Percentiles rank a stretch among this genome's conserved stretches.
phyloP scores from a whole-genome alignment of 2,113 vertebrate genomes.

The Hippocampus mohnikei region DNA sequence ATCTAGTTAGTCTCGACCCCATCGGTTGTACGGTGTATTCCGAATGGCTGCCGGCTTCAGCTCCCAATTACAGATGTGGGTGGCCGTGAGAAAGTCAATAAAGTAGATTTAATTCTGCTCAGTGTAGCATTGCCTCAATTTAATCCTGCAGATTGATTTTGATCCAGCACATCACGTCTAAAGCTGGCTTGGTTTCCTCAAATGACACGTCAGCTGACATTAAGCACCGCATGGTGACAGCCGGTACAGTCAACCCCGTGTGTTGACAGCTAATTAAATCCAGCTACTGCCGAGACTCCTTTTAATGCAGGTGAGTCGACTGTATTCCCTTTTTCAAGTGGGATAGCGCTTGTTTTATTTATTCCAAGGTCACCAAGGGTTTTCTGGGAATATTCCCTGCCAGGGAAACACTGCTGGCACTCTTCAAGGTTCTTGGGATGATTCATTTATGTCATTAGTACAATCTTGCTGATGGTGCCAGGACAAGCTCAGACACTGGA shows the following conservation, averaged over 20 bases:
- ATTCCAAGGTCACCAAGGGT: constrained; percentile 43
- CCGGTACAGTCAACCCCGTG: constrained; percentile 2
- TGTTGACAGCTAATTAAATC: constrained; percentile 51
- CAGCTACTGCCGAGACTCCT: constrained; percentile 8
- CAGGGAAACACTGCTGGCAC: constrained; percentile 35
- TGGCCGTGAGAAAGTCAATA: neutral
- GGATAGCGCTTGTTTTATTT: constrained; percentile 35
- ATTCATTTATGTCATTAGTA: constrained; percentile 65
- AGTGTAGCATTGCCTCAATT: neutral
- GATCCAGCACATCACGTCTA: constrained; percentile 3
- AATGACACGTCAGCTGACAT: constrained; percentile 12
- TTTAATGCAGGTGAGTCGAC: constrained; percentile 20
- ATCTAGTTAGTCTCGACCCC: too few relatives aligned
- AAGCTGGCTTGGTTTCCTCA: constrained; percentile 5
- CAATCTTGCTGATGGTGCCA: constrained; percentile 47
- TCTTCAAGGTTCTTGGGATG: constrained; percentile 36
- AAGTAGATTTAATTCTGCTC: neutral
- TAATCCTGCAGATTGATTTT: neutral
- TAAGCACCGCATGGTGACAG: constrained; percentile 25
- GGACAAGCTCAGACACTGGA: constrained; percentile 16
- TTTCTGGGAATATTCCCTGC: constrained; percentile 53
- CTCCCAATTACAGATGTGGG: neutral
- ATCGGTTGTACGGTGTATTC: neutral
- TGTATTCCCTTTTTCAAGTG: constrained; percentile 10
- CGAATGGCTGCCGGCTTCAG: neutral